Percentiles rank a stretch among this genome's conserved stretches.
phyloP scores from a whole-genome alignment of 2,888 invertebrate genomes.

The Drosophila sordidapex region DNA sequence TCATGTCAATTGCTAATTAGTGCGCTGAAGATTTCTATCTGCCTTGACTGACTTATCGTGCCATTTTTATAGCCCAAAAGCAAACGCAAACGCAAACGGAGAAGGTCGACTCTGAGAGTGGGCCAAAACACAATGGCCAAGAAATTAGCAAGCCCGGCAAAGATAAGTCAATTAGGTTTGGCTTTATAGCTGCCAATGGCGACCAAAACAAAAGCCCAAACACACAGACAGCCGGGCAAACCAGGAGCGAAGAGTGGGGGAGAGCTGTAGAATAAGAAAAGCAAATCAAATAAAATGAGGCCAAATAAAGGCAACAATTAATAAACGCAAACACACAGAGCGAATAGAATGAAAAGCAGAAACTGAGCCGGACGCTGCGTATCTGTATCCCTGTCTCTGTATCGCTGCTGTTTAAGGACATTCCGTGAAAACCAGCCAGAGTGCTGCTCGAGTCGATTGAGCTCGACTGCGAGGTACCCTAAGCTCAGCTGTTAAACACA shows the following conservation, averaged over 20 bases:
- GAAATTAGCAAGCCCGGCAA: conserved; percentile 78
- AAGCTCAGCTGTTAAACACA: background rate
- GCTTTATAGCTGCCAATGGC: conserved; percentile 78
- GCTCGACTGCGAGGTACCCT: background rate
- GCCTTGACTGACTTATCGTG: conserved; percentile 63
- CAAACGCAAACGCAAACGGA: conserved; percentile 28
- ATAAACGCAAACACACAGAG: conserved; percentile 75
- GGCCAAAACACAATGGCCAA: conserved; percentile 70
- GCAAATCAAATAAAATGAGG: conserved; percentile 80
- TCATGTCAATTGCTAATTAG: conserved; percentile 83
- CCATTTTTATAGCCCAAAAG: conserved; percentile 73
- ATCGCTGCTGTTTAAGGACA: conserved; percentile 50
- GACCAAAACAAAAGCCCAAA: conserved; percentile 65
- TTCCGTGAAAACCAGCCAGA: conserved; percentile 7
- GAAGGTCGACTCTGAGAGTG: conserved; percentile 6
- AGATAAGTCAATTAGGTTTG: conserved; percentile 82
- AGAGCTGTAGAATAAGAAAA: conserved; percentile 53
- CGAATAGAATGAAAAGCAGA: conserved; percentile 28
- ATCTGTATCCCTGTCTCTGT: conserved; percentile 31
- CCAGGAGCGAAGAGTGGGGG: background rate
- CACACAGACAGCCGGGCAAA: conserved; percentile 5
- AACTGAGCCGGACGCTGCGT: conserved; percentile 55
- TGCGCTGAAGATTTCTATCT: conserved; percentile 74
- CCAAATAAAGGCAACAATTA: conserved; percentile 81
- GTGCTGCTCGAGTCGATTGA: background rate